phyloP scores from a whole-genome alignment of 1,140 invertebrate genomes.

The Papilio machaon region DNA sequence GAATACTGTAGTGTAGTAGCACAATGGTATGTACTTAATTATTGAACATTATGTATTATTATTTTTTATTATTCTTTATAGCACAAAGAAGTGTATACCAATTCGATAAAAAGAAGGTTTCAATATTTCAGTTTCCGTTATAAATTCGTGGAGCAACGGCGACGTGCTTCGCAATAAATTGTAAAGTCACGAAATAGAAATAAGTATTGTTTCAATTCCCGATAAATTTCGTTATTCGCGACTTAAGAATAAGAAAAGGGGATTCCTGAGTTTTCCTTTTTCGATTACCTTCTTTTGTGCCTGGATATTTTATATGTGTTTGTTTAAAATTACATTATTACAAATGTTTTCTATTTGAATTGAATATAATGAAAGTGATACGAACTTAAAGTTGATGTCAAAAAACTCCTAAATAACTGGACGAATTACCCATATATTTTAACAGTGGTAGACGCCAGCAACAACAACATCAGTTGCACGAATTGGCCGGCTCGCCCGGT shows the following conservation, averaged over 20 bases:
- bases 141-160: not conserved
- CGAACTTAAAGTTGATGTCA: no score
- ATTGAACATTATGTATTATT: not conserved
- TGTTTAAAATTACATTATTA: not conserved
- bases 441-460: no score
- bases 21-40: no score
- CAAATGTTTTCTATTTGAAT: no score
- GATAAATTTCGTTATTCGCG: slow-evolving; percentile 19
- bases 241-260: slow-evolving; percentile 16
- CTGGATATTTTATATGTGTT: not conserved
- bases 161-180: slow-evolving; percentile 17
- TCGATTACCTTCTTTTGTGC: not conserved
- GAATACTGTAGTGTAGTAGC: not conserved
- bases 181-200: slow-evolving; percentile 25
- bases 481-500: no score
- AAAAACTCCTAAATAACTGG: no score
- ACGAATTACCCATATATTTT: no score
- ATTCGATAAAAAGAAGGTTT: not conserved
- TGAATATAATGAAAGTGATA: no score
- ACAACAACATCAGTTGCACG: no score
- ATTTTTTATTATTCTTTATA: not conserved
- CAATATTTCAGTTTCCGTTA: slow-evolving; percentile 11
- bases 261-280: slow-evolving; percentile 1
- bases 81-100: not conserved
- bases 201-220: slow-evolving; percentile 24